A percentile compares a stretch with the other conserved stretches of the same genome.
Evolutionary conservation across 92 coral and sea anemone species (phyloP).

Genomic region (Paragorgia papillata): DNA sequence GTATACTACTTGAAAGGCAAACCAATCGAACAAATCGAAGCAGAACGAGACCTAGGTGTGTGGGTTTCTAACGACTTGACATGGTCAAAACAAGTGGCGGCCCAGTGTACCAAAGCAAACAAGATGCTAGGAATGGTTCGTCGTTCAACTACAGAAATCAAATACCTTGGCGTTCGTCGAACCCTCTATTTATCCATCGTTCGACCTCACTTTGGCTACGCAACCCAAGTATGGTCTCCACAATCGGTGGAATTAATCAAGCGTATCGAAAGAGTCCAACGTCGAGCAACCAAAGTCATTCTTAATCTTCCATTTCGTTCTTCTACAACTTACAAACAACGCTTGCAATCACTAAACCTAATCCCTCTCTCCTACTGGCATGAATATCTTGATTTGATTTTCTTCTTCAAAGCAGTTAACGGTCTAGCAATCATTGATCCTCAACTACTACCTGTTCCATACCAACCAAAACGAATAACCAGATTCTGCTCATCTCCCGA

Average conservation of each 20-base stretch:
- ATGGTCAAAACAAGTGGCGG: constrained; percentile 46
- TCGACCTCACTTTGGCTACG: constrained; percentile 30
- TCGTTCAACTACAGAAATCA: background rate
- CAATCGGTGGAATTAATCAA: background rate
- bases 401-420: constrained; percentile 53
- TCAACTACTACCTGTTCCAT: constrained; percentile 32
- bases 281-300: constrained; percentile 37
- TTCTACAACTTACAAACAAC: background rate
- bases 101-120: constrained; percentile 36
- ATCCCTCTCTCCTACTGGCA: constrained; percentile 41
- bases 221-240: constrained; percentile 29
- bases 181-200: constrained; percentile 38
- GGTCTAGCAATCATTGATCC: constrained; percentile 35
- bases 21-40: too few relatives aligned
- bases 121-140: constrained; percentile 36
- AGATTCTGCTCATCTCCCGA: constrained; percentile 28
- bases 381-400: constrained; percentile 43
- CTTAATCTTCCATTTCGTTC: constrained; percentile 28
- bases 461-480: constrained; percentile 38
- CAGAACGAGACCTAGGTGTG: constrained; percentile 51
- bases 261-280: constrained; percentile 11
- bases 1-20: too few relatives aligned
- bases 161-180: constrained; percentile 7
- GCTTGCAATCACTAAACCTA: background rate
- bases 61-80: constrained; percentile 35